Evolutionary conservation across 2,888 invertebrate species (phyloP), one percentile per base, ranked within the genome.

Genomic region (Drosophila longiperda): DNA sequence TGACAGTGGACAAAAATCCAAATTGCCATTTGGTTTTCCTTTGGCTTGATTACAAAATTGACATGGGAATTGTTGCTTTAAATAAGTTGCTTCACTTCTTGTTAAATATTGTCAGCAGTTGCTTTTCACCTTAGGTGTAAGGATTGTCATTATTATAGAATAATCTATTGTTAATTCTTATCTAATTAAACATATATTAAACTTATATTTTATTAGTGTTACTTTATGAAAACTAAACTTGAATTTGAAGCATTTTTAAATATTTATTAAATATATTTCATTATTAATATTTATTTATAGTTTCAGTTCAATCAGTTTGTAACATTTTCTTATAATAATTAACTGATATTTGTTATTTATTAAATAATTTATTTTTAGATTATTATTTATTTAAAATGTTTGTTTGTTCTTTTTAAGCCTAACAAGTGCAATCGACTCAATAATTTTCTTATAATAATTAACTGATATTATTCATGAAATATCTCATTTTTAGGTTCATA

Each of bases 41-140:
- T 55, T 23, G 58, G 54, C 57, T 82, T 89, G 82, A 73, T 84
- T 89, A 73, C 58, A 72, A 75, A 74, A 68, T 72, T 62, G 53
- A 59, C 80, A 52, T 42, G 73, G 63, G 69, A 76, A 62, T 66
- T 70, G 77, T 75, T 65, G 42, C 59, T 70, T 48, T 33, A 71
- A 62, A 17, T 52, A 52, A 62, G 55, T 33, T 49, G 40, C 33
- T 33, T 45, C 29, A 61, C 45, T 34, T 50, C 60, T 36, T 17
- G 33, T 45, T 32, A 67, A 23, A 33, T 17, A 54, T 54, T 5
- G 15, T 8, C 23, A 45, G 15, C 15, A 23, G 8, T 8, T 15
- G 15, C 45, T 23, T 4, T 23, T 40, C 9, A 40, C 9, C 9
- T n/a, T 15, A 15, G 15, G 15, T 15, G 12, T 45, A 23, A 45